phyloP scores from a whole-genome alignment of 2,113 vertebrate genomes.

The Tinamus guttatus region DNA sequence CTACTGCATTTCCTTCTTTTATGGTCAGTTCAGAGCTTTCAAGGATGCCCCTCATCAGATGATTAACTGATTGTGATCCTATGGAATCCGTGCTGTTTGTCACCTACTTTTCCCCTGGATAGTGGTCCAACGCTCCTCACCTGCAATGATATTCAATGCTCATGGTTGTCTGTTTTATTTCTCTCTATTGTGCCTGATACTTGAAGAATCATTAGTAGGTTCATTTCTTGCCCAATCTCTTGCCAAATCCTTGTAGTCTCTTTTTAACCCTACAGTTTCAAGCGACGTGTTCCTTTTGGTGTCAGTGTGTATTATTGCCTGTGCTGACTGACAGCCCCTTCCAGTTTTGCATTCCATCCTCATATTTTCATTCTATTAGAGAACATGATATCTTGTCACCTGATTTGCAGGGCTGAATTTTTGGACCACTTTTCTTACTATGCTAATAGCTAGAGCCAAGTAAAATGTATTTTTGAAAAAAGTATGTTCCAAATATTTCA shows the following conservation, averaged over 20 bases:
- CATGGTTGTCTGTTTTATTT: neutral
- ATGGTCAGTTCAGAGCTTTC: neutral
- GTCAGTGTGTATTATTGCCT: neutral
- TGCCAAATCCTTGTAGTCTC: neutral
- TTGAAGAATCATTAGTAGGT: neutral
- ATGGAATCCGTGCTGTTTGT: neutral
- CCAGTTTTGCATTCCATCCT: neutral
- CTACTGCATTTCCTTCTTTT: neutral
- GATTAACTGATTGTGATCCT: neutral
- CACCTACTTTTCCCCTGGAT: neutral
- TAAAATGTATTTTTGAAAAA: neutral
- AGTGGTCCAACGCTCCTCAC: neutral
- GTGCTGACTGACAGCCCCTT: neutral
- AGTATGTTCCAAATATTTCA: neutral
- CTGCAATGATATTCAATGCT: neutral
- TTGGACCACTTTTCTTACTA: neutral
- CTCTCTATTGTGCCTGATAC: neutral
- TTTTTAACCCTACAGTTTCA: neutral
- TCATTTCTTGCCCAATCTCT: neutral
- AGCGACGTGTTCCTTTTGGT: neutral
- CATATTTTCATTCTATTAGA: constrained; percentile 8
- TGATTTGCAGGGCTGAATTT: constrained; percentile 23
- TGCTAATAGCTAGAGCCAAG: neutral
- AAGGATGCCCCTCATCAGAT: neutral
- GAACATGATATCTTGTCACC: neutral